Conservation (phyloP, 2,113 vertebrate genomes). For the Cygnus buccinator region DNA sequence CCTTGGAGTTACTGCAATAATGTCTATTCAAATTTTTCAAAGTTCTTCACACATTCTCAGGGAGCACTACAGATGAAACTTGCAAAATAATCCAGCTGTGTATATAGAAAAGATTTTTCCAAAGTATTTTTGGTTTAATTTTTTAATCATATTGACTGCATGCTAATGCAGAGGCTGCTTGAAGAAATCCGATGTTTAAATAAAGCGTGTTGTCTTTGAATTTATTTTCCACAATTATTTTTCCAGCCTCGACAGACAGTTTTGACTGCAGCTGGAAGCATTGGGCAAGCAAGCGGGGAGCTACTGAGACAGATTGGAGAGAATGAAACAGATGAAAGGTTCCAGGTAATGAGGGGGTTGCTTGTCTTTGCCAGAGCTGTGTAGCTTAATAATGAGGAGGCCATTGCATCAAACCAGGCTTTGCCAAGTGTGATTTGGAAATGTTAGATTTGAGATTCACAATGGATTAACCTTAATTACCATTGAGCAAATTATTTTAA, state of each 20-base stretch:
- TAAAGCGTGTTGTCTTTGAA: not conserved
- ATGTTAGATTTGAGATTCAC: not conserved
- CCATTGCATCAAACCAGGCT: not conserved
- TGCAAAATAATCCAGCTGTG: not conserved
- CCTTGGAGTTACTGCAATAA: not conserved
- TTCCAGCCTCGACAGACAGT: conserved; percentile 95
- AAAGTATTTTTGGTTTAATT: not conserved
- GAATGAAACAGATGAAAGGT: conserved; percentile 95
- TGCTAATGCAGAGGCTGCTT: not conserved
- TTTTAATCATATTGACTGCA: not conserved
- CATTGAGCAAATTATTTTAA: not conserved
- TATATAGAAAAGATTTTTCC: not conserved
- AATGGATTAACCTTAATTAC: no score
- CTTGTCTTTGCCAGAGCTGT: not conserved
- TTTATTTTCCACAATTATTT: not conserved
- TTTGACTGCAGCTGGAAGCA: conserved; percentile 95
- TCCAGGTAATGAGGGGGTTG: conserved; percentile 83
- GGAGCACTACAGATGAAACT: not conserved
- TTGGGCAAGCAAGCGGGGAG: conserved; percentile 97
- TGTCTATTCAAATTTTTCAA: not conserved
- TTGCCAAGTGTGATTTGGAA: not conserved
- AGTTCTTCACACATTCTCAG: not conserved
- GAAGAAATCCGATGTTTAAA: not conserved
- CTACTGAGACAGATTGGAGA: conserved; percentile 97
- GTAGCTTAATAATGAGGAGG: not conserved